Conservation (phyloP, 2,113 vertebrate species). For the Corythornis madagascariensis region DNA sequence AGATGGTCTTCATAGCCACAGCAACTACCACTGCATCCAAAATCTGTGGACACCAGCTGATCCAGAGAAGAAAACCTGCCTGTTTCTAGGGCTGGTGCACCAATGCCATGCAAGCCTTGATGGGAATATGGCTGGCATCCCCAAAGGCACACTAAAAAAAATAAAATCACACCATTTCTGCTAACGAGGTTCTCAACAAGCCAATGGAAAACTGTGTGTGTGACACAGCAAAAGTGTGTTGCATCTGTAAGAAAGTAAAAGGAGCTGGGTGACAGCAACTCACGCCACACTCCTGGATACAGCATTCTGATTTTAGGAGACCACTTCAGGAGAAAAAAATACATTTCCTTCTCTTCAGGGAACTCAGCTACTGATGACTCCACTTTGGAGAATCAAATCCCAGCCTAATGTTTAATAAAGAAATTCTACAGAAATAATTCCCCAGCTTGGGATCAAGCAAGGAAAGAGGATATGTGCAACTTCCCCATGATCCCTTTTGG, state of each 20-base stretch:
- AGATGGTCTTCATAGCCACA: background rate
- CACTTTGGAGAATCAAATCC: background rate
- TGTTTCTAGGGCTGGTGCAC: background rate
- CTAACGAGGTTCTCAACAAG: background rate
- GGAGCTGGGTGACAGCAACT: background rate
- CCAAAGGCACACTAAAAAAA: background rate
- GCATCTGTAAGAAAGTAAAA: fast-evolving
- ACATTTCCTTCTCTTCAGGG: background rate
- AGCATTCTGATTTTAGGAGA: background rate
- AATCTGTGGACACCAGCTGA: background rate
- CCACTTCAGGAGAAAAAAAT: background rate
- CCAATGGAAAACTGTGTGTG: fast-evolving
- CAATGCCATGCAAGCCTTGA: background rate
- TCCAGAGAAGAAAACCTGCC: background rate
- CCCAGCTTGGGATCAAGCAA: background rate
- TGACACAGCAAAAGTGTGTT: background rate
- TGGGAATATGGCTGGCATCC: background rate
- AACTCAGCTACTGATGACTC: background rate
- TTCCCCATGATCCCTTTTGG: background rate
- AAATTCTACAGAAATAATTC: slow-evolving; percentile 3
- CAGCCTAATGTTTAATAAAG: background rate
- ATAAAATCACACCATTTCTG: background rate
- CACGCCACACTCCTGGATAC: background rate
- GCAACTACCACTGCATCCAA: background rate
- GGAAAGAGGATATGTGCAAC: background rate